Conservation (phyloP, 2,797 vertebrate species). For the Melanotaenia boesemani region DNA sequence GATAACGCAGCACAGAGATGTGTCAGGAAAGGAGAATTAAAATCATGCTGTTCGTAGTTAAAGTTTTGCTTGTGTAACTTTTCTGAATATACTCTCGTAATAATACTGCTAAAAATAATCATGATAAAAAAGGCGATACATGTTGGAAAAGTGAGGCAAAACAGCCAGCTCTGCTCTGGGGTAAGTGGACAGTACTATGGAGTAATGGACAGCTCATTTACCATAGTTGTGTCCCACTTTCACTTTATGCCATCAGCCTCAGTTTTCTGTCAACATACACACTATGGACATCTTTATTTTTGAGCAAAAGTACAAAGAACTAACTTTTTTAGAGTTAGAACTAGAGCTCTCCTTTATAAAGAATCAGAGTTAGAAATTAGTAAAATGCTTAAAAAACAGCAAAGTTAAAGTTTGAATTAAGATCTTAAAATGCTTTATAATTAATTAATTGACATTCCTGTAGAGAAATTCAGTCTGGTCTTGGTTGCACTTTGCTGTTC, state of each 20-base stretch:
- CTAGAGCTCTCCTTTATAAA: too few relatives aligned
- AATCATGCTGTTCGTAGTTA: background rate
- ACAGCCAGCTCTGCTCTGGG: background rate
- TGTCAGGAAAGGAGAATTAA: background rate
- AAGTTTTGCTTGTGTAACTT: background rate
- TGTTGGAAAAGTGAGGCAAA: background rate
- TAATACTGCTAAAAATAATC: background rate
- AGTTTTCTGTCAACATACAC: slow-evolving; percentile 9
- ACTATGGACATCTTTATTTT: too few relatives aligned
- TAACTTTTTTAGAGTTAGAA: too few relatives aligned
- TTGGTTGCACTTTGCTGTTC: slow-evolving; percentile 30
- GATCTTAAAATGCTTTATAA: slow-evolving; percentile 2
- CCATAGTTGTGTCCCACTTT: slow-evolving; percentile 10
- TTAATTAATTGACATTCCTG: slow-evolving; percentile 15
- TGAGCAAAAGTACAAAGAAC: background rate
- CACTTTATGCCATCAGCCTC: background rate
- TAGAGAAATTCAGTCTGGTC: slow-evolving; percentile 39
- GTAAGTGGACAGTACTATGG: too few relatives aligned
- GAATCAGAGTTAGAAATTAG: background rate
- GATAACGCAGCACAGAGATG: background rate
- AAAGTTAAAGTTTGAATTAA: slow-evolving; percentile 11
- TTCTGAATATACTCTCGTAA: background rate
- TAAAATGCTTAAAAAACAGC: slow-evolving; percentile 7
- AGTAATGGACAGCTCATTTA: too few relatives aligned
- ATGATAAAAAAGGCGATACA: background rate